Conservation (phyloP, 2,888 invertebrate species). For the Luperina nickerlii region DNA sequence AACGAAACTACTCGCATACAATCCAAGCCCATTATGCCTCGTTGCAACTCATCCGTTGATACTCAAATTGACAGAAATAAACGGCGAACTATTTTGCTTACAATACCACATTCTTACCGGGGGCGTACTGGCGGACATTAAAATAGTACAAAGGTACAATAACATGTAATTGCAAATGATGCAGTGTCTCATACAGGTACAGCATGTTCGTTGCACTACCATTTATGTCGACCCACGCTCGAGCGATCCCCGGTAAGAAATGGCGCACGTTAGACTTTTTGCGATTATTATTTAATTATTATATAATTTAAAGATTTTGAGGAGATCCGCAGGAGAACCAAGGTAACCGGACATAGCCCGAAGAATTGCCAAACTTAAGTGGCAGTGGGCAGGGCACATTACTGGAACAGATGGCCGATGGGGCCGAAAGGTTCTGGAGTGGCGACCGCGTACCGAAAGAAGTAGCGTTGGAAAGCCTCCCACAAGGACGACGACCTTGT, state of each 20-base stretch:
- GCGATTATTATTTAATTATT: not conserved
- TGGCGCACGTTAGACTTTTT: conserved; percentile 36
- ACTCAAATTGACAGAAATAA: conserved; percentile 85
- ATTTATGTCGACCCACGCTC: conserved; percentile 86
- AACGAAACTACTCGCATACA: conserved; percentile 57
- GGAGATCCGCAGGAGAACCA: too few relatives aligned
- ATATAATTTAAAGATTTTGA: too few relatives aligned
- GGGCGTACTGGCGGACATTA: conserved; percentile 80
- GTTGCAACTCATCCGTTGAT: conserved; percentile 71
- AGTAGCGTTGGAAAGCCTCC: too few relatives aligned
- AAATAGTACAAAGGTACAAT: conserved; percentile 88
- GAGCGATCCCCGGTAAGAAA: conserved; percentile 54
- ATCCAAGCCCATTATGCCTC: conserved; percentile 68
- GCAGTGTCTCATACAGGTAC: conserved; percentile 84
- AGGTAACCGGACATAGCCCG: too few relatives aligned
- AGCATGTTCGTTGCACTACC: conserved; percentile 82
- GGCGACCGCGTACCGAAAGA: too few relatives aligned
- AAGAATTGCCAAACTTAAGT: too few relatives aligned
- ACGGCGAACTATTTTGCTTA: conserved; percentile 86
- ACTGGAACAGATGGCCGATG: too few relatives aligned
- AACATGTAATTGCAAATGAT: conserved; percentile 90
- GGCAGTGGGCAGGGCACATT: too few relatives aligned
- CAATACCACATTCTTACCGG: conserved; percentile 84
- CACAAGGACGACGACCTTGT: too few relatives aligned
- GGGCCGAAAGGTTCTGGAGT: too few relatives aligned